Conservation (phyloP, 2,888 invertebrate genomes). For the Hybos culiciformis region DNA sequence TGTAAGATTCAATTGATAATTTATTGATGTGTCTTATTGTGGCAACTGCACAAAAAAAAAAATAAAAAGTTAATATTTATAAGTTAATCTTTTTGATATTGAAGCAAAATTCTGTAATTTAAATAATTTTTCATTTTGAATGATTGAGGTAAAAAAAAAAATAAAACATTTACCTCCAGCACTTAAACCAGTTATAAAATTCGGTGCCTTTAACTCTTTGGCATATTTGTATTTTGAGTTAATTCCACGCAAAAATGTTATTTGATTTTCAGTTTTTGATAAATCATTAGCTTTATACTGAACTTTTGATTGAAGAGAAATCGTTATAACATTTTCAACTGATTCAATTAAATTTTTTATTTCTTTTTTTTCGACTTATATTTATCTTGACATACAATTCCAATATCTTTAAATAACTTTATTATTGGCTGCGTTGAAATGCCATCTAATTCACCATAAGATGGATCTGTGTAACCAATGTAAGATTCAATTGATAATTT, state of each 20-base stretch:
- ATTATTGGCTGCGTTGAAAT: slow-evolving; percentile 27
- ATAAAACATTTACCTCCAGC: slow-evolving; percentile 25
- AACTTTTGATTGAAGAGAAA: slow-evolving; percentile 28
- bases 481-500: slow-evolving; percentile 22
- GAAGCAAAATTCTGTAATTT: too few species aligned
- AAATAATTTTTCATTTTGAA: too few species aligned
- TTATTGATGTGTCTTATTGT: slow-evolving; percentile 26
- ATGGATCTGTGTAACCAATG: slow-evolving; percentile 27
- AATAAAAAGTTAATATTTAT: background rate
- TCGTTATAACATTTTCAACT: slow-evolving; percentile 24
- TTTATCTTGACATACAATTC: slow-evolving; percentile 20
- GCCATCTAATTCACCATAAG: slow-evolving; percentile 23
- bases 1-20: slow-evolving; percentile 22
- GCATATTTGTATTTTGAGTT: slow-evolving; percentile 18
- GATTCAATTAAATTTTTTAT: slow-evolving; percentile 22
- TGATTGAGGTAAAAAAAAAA: slow-evolving; percentile 13
- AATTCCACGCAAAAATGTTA: slow-evolving; percentile 25
- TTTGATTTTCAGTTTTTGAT: slow-evolving; percentile 20
- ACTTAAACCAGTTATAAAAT: slow-evolving; percentile 30
- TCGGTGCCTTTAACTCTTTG: slow-evolving; percentile 26
- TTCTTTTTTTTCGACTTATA: slow-evolving; percentile 25
- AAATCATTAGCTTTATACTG: slow-evolving; percentile 30
- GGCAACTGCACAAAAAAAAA: slow-evolving; percentile 21
- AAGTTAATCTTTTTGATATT: too few species aligned
- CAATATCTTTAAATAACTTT: slow-evolving; percentile 22